phyloP scores from a whole-genome alignment of 2,113 vertebrate species.

The Merops nubicus region DNA sequence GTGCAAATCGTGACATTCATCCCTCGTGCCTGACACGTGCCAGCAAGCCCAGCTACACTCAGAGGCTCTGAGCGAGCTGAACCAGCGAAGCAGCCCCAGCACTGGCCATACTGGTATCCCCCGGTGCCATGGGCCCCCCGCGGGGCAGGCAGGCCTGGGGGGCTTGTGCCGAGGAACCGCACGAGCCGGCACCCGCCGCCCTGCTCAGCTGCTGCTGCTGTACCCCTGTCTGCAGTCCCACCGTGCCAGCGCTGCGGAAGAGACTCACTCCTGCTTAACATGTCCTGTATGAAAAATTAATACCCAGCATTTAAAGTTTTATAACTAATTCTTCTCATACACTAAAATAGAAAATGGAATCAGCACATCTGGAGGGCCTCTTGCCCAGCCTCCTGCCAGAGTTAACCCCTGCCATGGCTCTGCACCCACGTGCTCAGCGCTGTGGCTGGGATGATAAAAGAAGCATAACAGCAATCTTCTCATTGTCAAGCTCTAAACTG shows the following conservation, averaged over 20 bases:
- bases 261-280: neutral
- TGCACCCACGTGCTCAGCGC: neutral
- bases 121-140: too few species aligned
- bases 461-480: neutral
- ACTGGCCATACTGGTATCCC: neutral
- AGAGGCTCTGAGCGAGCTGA: neutral
- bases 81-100: neutral
- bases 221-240: neutral
- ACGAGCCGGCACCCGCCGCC: neutral
- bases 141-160: neutral
- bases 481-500: neutral
- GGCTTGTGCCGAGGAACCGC: rapidly evolving
- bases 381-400: neutral
- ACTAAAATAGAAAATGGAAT: neutral
- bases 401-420: neutral
- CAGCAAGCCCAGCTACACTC: neutral
- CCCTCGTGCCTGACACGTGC: neutral
- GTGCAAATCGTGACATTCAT: neutral
- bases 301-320: neutral
- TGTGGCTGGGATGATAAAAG: neutral
- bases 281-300: neutral
- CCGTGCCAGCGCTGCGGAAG: neutral
- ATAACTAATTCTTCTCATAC: neutral
- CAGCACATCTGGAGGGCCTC: neutral
- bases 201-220: neutral